Percentiles rank a stretch among this genome's conserved stretches.
These are phyloP conservation scores for Erinaceus europaeus DNA, from an alignment of 2,113 vertebrate species.

Conservation along the genomic window DNA sequence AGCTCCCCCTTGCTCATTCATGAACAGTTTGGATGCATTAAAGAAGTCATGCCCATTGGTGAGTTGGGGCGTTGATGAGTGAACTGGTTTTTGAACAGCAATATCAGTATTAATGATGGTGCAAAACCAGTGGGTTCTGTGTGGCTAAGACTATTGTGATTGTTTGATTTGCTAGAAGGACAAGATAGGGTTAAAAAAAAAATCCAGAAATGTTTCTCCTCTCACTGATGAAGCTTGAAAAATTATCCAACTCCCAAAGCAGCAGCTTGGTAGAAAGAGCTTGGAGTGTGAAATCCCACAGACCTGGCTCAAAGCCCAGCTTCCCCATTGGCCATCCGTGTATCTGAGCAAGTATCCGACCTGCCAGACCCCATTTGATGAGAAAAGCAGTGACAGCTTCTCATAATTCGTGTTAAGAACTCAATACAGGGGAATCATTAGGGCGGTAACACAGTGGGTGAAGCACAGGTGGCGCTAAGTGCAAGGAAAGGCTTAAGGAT, in stretches of 20 bases:
- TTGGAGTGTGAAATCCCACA: accelerated
- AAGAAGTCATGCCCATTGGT: conserved; percentile 99
- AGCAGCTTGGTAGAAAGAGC: not conserved
- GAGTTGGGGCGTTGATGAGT: conserved; percentile 71
- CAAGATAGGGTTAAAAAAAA: not conserved
- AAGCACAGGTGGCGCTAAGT: no score
- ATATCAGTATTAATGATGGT: not conserved
- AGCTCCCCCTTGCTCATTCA: conserved; percentile 97
- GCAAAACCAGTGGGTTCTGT: not conserved
- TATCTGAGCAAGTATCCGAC: not conserved
- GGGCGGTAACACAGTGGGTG: no score
- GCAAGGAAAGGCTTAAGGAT: no score
- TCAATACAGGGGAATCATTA: no score
- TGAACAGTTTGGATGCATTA: conserved; percentile 98
- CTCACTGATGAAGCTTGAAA: not conserved
- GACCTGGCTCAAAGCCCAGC: not conserved
- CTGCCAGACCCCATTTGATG: not conserved
- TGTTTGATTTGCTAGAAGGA: not conserved
- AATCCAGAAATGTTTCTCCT: not conserved
- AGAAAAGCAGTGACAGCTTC: not conserved
- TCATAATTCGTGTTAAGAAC: not conserved
- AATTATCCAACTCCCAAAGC: not conserved
- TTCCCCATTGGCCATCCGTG: not conserved
- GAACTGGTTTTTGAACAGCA: not conserved
- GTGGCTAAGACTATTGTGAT: not conserved